Base-by-base conservation (phyloP, 2,888 invertebrate species). In the Dasypogon diadema region DNA sequence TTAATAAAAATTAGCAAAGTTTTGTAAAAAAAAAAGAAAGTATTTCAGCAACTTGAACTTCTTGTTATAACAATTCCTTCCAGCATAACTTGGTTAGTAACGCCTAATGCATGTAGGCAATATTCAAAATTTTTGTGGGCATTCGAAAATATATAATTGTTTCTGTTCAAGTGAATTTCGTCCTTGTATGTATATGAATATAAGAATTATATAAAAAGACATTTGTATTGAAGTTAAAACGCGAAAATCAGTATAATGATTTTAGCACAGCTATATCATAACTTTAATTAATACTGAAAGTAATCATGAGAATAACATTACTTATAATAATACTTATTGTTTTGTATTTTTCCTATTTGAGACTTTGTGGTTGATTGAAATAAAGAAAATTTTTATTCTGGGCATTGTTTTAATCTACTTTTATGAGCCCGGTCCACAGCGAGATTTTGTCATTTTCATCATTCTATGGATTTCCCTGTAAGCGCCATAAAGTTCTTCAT, bases 271-370 rank as follows among this genome's bases (percentile, higher is more conserved):
- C 48, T 65, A 46, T 65, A 46, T 65, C 46, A 65, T 6, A 65
- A 46, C 22, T 65, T 65, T 65, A 65, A 37, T 37, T 21, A 24
- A 65, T 65, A 46, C 24, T 65, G n/a, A 42, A 65, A 46, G 46
- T 46, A 65, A 65, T 65, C 24, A 37, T 65, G n/a, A 34, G 21
- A 46, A 42, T 65, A 65, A 21, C 48, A 65, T 70, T 54, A 18
- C 8, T 10, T n/a, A 18, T 21, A 70, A 54, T 24, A 26, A 54
- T 70, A 70, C 12, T 70, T 54, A 70, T 70, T 70, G 54, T 70
- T 70, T 70, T 54, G 70, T 70, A 70, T 70, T 70, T 68, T 70
- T 70, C 70, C 70, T 54, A 70, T 54, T 70, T 70, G 70, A 51
- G 34, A 70, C 16, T 70, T 70, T 70, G 70, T 70, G 70, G 70